Conservation (phyloP, 2,888 invertebrate genomes). For the Pseudococcus longispinus region DNA sequence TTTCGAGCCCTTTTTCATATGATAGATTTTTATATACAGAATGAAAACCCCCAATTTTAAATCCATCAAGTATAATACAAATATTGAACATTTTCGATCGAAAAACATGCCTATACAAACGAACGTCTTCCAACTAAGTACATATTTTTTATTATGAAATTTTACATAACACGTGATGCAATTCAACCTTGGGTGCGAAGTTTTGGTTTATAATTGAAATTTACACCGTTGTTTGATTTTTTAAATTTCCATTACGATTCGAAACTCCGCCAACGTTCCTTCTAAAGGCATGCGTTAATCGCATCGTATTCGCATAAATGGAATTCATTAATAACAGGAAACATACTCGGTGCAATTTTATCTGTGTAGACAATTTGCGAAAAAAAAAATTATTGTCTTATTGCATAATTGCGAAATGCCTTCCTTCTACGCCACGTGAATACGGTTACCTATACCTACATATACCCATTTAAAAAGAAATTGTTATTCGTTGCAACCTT, state of each 20-base stretch:
- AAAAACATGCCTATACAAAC: not conserved
- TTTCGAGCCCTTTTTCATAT: too few relatives aligned
- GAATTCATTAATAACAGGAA: not conserved
- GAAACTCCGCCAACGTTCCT: not conserved
- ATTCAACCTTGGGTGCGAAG: conserved; percentile 1
- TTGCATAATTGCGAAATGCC: not conserved
- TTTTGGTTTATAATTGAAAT: conserved; percentile 12
- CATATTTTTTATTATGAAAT: not conserved
- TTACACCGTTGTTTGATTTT: not conserved
- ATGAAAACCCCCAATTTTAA: too few relatives aligned
- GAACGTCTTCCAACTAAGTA: not conserved
- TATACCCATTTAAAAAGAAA: not conserved
- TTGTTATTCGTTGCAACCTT: not conserved
- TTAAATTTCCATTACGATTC: not conserved
- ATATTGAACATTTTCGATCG: too few relatives aligned
- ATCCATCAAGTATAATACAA: too few relatives aligned
- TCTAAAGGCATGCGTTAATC: not conserved
- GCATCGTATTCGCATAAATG: not conserved
- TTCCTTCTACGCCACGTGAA: not conserved
- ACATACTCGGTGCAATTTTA: not conserved
- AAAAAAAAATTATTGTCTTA: not conserved
- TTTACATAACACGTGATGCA: not conserved
- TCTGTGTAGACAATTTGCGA: not conserved
- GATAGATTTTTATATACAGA: too few relatives aligned
- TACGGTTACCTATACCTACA: not conserved